Base-by-base conservation (phyloP, 1,140 invertebrate species). In the Zaprionus kolodkinae region DNA sequence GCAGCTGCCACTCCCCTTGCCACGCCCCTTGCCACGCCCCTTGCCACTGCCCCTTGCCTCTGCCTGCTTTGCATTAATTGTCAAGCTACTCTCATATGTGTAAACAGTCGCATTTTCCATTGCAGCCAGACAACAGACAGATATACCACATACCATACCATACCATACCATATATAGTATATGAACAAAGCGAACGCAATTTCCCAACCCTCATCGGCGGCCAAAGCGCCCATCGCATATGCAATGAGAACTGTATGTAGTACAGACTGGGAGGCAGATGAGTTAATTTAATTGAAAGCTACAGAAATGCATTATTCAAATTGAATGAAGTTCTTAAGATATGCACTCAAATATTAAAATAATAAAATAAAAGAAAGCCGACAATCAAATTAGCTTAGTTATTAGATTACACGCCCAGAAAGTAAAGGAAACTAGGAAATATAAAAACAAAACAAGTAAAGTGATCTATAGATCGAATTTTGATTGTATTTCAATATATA, bases 41-140 rank as follows among this genome's bases (percentile, higher is more conserved):
- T n/a, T n/a, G 6, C n/a, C 40, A 6, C 40, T 43, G 40, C 7
- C 7, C 11, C 6, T 3, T 6, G 45, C 17, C 10, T 57, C 33
- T 57, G 45, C 17, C 43, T 27, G 13, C 54, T n/a, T n/a, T 36
- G 52, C 60, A 57, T 43, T 76, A 72, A 72, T 76, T 72, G 74
- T 76, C 61, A 61, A 65, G 57, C 40, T 61, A 68, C 45, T 36
- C 27, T 17, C 17, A 52, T 50, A 36, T 57, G 45, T 17, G 45
- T 17, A 50, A 50, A 50, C 45, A 50, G 45, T 50, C 17, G 45
- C 45, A 17, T 50, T 3, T 12, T 9, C 45, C 45, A 21, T 21
- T 15, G 15, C n/a, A 25, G 45, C 15, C 45, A 25, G 45, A 50
- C 45, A 50, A 50, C 40, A 9, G 40, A n/a, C 6, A 45, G 40